Percentiles rank a stretch among this genome's conserved stretches.
These are phyloP conservation scores for Troides aeacus DNA, from an alignment of 2,888 invertebrate genomes.

Conservation along the genomic window DNA sequence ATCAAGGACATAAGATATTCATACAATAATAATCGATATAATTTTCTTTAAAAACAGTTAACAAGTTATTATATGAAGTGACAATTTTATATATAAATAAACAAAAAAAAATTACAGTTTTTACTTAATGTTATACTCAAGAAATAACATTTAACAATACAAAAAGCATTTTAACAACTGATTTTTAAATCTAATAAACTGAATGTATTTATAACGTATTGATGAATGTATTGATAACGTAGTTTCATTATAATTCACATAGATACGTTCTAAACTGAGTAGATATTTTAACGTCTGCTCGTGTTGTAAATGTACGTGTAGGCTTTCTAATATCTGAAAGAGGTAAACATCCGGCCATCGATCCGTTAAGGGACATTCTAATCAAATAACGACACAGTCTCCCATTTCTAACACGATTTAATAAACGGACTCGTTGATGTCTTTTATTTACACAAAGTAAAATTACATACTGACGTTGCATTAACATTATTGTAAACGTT, in stretches of 20 bases:
- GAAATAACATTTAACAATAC: too few relatives aligned
- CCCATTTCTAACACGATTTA: slow-evolving; percentile 26
- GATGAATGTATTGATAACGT: background rate
- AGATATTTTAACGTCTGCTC: slow-evolving; percentile 59
- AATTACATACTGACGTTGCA: background rate
- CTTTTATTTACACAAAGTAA: slow-evolving; percentile 18
- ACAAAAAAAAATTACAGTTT: too few relatives aligned
- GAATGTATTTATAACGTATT: too few relatives aligned
- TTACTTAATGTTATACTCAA: too few relatives aligned
- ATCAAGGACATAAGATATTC: background rate
- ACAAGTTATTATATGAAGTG: background rate
- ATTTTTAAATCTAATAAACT: too few relatives aligned
- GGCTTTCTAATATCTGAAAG: slow-evolving; percentile 67
- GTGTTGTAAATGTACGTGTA: slow-evolving; percentile 48
- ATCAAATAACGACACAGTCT: slow-evolving; percentile 41
- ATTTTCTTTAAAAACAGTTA: background rate
- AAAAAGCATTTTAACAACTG: too few relatives aligned
- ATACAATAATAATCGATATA: background rate
- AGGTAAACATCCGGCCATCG: slow-evolving; percentile 69
- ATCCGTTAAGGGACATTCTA: slow-evolving; percentile 59
- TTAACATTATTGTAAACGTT: background rate
- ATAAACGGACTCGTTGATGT: slow-evolving; percentile 24
- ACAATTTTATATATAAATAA: too few relatives aligned
- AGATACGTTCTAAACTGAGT: slow-evolving; percentile 54
- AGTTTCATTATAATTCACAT: slow-evolving; percentile 38